Evolutionary conservation across 2,113 vertebrate species (phyloP), one percentile per base, ranked within the genome.

Genomic region (Cyprinus carpio): DNA sequence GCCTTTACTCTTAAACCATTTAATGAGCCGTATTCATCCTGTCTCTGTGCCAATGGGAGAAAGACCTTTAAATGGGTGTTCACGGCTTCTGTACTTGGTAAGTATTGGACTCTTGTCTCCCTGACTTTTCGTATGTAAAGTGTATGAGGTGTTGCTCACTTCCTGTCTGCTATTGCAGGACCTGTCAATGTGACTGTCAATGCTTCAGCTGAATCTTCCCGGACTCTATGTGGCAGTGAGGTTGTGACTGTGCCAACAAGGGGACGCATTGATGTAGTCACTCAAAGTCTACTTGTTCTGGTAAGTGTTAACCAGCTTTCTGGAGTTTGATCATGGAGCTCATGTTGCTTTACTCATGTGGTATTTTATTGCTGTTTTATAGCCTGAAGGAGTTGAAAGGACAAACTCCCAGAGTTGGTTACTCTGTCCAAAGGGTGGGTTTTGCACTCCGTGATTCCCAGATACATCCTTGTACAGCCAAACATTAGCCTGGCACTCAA

Each of bases 241-340:
- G 34, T 95, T 0, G 94, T 95, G 62, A 91, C 74, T 8, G 90
- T 92, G 0, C 96, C 95, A 11, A 89, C 93, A 2, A 94, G 93
- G 86, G 96, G 96, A 12, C 90, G 88, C 27, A 91, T 94, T 4
- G 96, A 97, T 10, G 88, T 89, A 0, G 94, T 97, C 67, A 95
- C 93, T 65, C 92, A 86, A 5, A 77, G 92, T 20, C 92, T 97
- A 31, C 91, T 95, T 37, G 95, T 96, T 40, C 93, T 96, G 94
- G 96, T 96, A 56, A 87, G 92, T 34, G 3, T 11, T 29, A 75
- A 27, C 23, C 11, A 18, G 31, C 31, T 31, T 25, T n/a, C 13
- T 37, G 40, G 12, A 15, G 46, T 29, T 2, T 60, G 11, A 6
- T 64, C 13, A 15, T 46, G 13, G n/a, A 54, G 9, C 15, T 20